Percentiles rank a stretch among this genome's conserved stretches.
These are phyloP conservation scores for Hylia prasina DNA, from an alignment of 2,113 vertebrate species.

Conservation along the genomic window DNA sequence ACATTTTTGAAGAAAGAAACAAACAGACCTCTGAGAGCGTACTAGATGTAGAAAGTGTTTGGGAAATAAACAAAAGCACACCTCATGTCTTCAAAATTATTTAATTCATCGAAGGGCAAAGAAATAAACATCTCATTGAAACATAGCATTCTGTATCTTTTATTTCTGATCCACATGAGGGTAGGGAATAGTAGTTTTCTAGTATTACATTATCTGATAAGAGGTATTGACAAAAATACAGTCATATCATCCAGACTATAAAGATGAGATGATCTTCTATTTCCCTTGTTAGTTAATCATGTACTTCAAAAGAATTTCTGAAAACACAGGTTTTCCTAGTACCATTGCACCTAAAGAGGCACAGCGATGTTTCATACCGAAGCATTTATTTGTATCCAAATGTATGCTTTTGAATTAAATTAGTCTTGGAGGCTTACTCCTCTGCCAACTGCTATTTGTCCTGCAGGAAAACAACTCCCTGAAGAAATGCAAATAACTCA, in stretches of 20 bases:
- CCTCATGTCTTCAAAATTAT: not conserved
- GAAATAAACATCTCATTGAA: slow-evolving; percentile 12
- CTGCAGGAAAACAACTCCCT: slow-evolving; percentile 60
- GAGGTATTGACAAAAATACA: not conserved
- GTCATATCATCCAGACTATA: not conserved
- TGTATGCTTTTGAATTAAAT: slow-evolving; percentile 63
- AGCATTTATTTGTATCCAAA: slow-evolving; percentile 44
- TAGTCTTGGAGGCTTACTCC: slow-evolving; percentile 32
- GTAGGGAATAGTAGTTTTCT: not conserved
- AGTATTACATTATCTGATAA: not conserved
- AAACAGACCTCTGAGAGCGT: not conserved
- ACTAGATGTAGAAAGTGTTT: not conserved
- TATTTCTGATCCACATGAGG: not conserved
- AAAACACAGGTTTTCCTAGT: slow-evolving; percentile 5
- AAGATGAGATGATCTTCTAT: not conserved
- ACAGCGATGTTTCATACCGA: not conserved
- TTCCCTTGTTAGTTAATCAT: not conserved
- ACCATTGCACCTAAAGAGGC: not conserved
- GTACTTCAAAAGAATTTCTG: slow-evolving; percentile 10
- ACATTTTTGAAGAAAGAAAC: slow-evolving; percentile 15
- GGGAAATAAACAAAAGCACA: not conserved
- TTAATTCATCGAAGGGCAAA: not conserved
- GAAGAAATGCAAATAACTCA: slow-evolving; percentile 64
- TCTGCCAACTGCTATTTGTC: slow-evolving; percentile 68
- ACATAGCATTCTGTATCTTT: not conserved